Percentiles rank a stretch among this genome's conserved stretches.
phyloP scores from a whole-genome alignment of 2,888 invertebrate genomes.

The Eupsilia transversa region DNA sequence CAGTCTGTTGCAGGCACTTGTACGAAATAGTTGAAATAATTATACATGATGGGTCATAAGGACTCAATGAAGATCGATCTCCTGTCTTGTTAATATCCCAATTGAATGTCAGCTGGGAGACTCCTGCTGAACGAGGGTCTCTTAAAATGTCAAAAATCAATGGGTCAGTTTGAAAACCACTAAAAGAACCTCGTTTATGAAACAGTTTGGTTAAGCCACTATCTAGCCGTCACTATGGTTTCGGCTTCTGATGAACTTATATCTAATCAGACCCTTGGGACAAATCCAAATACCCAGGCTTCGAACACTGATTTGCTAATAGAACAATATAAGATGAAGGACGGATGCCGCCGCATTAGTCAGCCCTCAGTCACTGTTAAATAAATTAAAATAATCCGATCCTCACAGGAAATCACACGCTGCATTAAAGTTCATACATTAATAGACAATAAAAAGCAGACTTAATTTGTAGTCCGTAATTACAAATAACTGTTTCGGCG shows the following conservation, averaged over 20 bases:
- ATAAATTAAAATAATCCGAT: constrained; percentile 4
- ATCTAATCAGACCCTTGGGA: not conserved
- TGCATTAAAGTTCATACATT: constrained; percentile 32
- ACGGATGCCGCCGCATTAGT: not conserved
- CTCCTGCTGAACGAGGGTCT: not conserved
- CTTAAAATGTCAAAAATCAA: not conserved
- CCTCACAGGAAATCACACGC: constrained; percentile 21
- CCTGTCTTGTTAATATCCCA: not conserved
- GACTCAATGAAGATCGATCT: not conserved
- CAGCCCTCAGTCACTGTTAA: constrained; percentile 19
- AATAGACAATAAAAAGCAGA: constrained; percentile 56
- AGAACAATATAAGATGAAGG: not conserved
- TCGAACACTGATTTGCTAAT: not conserved
- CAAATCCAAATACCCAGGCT: not conserved
- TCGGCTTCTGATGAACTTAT: not conserved
- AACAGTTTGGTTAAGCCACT: not conserved
- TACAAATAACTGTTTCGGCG: constrained; percentile 57
- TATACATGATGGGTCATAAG: not conserved
- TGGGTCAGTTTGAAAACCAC: not conserved
- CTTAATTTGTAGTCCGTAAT: constrained; percentile 55
- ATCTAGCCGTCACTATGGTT: not conserved
- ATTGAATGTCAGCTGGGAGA: not conserved
- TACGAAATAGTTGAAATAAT: not conserved
- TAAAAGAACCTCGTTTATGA: not conserved
- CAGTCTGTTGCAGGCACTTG: not conserved